A percentile compares a stretch with the other conserved stretches of the same genome.
phyloP scores from a whole-genome alignment of 92 coral and sea anemone genomes.

The Pocillopora grandis region DNA sequence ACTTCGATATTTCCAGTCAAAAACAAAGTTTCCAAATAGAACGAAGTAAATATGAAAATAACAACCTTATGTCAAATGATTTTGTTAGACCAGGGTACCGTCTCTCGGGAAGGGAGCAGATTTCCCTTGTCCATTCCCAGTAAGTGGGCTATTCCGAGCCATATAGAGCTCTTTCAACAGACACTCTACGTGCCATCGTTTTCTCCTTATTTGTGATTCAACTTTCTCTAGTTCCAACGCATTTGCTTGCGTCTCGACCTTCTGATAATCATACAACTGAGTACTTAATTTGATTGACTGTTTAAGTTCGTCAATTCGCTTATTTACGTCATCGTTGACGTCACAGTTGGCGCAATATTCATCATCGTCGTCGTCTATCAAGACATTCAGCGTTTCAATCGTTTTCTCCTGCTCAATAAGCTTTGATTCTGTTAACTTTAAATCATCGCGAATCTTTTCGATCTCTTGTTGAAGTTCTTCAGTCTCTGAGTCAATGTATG shows the following conservation, averaged over 20 bases:
- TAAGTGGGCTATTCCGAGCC: not conserved
- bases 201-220: constrained; percentile 69
- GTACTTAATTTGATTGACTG: constrained; percentile 61
- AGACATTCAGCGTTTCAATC: constrained; percentile 29
- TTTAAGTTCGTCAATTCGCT: constrained; percentile 44
- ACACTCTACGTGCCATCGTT: constrained; percentile 84
- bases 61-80: not conserved
- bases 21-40: not conserved
- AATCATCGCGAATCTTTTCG: constrained; percentile 28
- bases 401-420: constrained; percentile 51
- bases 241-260: constrained; percentile 61
- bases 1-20: too few species aligned
- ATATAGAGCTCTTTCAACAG: constrained; percentile 55
- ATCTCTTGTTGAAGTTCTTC: constrained; percentile 26
- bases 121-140: not conserved
- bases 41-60: not conserved
- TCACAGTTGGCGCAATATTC: not conserved
- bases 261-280: constrained; percentile 81
- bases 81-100: constrained; percentile 26
- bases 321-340: constrained; percentile 8
- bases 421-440: constrained; percentile 49
- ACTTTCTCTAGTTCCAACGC: constrained; percentile 51
- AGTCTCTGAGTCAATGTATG: constrained; percentile 22
- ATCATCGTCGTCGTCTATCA: constrained; percentile 14
- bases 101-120: not conserved